A percentile compares a stretch with the other conserved stretches of the same genome.
Conservation (phyloP, 2,797 vertebrate species). For the Pipistrellus nathusii region DNA sequence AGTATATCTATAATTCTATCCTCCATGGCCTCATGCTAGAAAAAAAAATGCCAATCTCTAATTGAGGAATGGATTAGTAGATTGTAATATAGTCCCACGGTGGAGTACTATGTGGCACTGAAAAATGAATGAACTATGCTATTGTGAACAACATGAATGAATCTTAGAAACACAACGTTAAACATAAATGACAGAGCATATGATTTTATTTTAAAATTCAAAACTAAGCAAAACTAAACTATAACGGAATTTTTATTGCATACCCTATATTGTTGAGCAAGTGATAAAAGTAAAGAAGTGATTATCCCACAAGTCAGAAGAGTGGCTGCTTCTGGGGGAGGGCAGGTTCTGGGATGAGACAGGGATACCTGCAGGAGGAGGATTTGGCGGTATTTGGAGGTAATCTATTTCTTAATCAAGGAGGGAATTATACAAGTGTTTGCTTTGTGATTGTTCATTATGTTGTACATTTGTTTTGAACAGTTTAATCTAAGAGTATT, state of each 20-base stretch:
- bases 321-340: not conserved
- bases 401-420: slow-evolving; percentile 39
- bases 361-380: no score
- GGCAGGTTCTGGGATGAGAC: not conserved
- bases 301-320: not conserved
- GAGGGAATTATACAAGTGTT: slow-evolving; percentile 31
- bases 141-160: not conserved
- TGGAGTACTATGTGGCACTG: not conserved
- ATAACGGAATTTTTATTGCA: not conserved
- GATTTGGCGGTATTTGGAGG: not conserved
- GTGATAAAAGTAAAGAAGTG: not conserved
- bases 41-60: not conserved
- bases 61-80: not conserved
- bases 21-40: not conserved
- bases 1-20: not conserved
- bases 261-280: not conserved
- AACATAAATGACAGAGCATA: not conserved
- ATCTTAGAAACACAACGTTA: not conserved
- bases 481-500: slow-evolving; percentile 78
- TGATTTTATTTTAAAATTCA: slow-evolving; percentile 34
- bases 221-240: slow-evolving; percentile 26
- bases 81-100: not conserved
- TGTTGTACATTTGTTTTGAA: slow-evolving; percentile 76
- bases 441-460: slow-evolving; percentile 71
- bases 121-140: not conserved